Conservation (phyloP, 1,140 invertebrate species). For the Pogonus chalceus region DNA sequence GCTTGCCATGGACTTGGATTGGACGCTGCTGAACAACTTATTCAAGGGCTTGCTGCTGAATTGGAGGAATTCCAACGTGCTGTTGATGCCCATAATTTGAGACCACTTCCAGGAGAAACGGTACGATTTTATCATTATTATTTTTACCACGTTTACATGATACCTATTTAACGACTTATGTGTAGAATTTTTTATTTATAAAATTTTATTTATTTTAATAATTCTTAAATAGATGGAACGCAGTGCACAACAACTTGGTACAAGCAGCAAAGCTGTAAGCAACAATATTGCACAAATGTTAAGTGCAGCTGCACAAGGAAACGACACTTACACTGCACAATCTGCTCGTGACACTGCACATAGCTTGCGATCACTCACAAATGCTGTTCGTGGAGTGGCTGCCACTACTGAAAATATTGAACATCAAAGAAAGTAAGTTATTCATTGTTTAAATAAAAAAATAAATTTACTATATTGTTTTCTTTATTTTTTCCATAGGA, state of each 20-base stretch:
- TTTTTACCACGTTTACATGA: not conserved
- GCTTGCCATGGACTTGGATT: slow-evolving; percentile 80
- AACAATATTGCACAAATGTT: slow-evolving; percentile 71
- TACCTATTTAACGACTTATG: not conserved
- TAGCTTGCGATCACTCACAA: slow-evolving; percentile 57
- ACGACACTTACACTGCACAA: slow-evolving; percentile 72
- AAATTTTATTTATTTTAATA: slow-evolving; percentile 1
- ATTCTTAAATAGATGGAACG: slow-evolving; percentile 50
- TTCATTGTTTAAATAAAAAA: too few relatives aligned
- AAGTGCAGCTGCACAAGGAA: slow-evolving; percentile 74
- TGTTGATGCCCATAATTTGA: slow-evolving; percentile 55
- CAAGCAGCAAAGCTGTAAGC: slow-evolving; percentile 52
- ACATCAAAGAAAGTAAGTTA: slow-evolving; percentile 42
- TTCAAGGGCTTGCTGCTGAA: slow-evolving; percentile 70
- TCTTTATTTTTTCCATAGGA: not conserved
- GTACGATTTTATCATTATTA: slow-evolving; percentile 31
- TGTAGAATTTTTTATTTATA: slow-evolving; percentile 3
- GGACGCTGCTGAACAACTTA: slow-evolving; percentile 72
- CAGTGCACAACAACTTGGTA: slow-evolving; percentile 59
- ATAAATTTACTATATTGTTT: not conserved
- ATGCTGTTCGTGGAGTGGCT: slow-evolving; percentile 55
- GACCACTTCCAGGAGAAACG: slow-evolving; percentile 79
- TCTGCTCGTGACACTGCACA: slow-evolving; percentile 72
- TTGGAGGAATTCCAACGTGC: slow-evolving; percentile 70
- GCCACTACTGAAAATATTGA: slow-evolving; percentile 54